phyloP scores from a whole-genome alignment of 2,113 vertebrate species.

The Forbesichthys agassizii region DNA sequence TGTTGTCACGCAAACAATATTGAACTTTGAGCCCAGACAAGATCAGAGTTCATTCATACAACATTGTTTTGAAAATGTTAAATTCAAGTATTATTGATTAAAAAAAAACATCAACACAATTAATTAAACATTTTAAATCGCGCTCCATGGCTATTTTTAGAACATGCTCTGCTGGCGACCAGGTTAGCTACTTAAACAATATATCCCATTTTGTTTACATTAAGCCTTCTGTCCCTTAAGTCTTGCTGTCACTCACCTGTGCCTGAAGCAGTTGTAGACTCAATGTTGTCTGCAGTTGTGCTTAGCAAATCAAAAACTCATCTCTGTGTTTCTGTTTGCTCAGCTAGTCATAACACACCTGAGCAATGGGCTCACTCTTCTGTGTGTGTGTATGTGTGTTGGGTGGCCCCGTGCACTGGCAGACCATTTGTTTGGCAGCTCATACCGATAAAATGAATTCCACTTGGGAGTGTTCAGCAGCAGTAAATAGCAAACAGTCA shows the following conservation, averaged over 20 bases:
- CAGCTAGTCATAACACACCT: conserved; percentile 5
- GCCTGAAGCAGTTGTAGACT: neutral
- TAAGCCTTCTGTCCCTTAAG: neutral
- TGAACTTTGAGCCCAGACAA: too few relatives aligned
- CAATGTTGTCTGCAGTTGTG: conserved; percentile 15
- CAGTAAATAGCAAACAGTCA: conserved; percentile 31
- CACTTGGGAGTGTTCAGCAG: conserved; percentile 39
- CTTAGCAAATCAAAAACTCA: conserved; percentile 24
- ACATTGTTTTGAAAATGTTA: too few relatives aligned
- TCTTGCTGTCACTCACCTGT: neutral
- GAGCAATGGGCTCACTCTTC: conserved; percentile 12
- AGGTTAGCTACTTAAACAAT: neutral
- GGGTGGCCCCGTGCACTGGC: conserved; percentile 38
- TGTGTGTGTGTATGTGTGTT: conserved; percentile 12
- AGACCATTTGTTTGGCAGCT: conserved; percentile 28
- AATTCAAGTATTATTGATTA: too few relatives aligned
- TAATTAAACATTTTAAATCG: too few relatives aligned
- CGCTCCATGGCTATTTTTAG: too few relatives aligned
- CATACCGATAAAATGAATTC: conserved; percentile 24
- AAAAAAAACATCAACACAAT: too few relatives aligned
- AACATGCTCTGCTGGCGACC: too few relatives aligned
- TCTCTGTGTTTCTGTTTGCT: neutral
- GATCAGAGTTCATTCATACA: too few relatives aligned
- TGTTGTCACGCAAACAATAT: too few relatives aligned
- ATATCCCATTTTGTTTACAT: neutral